These are phyloP conservation scores for Melanotaenia duboulayi DNA, from an alignment of 2,113 vertebrate genomes.

Conservation along the genomic window DNA sequence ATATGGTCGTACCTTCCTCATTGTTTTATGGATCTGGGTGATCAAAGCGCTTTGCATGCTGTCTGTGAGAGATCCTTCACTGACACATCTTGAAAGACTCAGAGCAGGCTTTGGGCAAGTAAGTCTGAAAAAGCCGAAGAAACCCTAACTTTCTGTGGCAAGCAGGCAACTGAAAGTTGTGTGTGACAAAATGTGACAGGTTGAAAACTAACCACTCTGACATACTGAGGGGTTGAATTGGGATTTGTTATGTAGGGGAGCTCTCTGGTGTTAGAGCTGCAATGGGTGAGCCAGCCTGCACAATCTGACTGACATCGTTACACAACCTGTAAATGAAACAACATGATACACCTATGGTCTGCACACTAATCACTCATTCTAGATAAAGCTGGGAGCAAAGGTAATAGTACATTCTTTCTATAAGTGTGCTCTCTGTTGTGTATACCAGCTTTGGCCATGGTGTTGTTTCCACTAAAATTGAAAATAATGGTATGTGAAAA, in stretches of 20 bases:
- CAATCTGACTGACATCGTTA: background rate
- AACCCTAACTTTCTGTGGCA: background rate
- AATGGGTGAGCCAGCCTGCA: background rate
- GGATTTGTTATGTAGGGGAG: no score
- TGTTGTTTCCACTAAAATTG: no score
- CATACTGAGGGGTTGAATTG: no score
- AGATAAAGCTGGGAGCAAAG: no score
- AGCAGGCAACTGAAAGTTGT: background rate
- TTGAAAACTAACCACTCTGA: background rate
- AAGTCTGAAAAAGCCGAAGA: background rate
- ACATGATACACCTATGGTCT: no score
- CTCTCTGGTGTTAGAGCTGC: no score
- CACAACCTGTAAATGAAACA: background rate
- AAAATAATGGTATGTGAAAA: no score
- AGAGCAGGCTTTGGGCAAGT: background rate
- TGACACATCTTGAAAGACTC: conserved; percentile 1
- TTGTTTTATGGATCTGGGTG: conserved; percentile 10
- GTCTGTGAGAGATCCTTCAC: background rate
- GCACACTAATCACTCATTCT: no score
- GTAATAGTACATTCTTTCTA: no score
- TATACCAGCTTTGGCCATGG: no score
- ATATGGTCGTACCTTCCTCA: background rate
- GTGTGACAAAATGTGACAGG: no score
- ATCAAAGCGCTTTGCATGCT: conserved; percentile 5
- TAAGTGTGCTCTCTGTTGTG: no score